Base-by-base conservation (phyloP, 2,888 invertebrate species). In the Drosophila anomelani region DNA sequence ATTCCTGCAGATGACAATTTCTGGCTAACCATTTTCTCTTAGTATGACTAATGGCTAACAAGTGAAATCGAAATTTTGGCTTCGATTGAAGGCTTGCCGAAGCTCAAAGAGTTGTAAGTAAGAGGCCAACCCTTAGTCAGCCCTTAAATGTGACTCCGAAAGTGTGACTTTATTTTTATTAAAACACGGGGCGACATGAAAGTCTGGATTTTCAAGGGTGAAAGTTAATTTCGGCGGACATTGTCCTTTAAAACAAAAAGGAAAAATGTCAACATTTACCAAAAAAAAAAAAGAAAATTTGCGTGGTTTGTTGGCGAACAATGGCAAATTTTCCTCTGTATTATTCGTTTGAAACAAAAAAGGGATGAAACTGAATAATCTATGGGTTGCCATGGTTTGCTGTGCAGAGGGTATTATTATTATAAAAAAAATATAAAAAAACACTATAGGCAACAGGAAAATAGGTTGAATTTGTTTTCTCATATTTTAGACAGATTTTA, bases 1-100 rank as follows among this genome's bases (percentile, higher is more conserved):
- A 75, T 84, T 81, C 81, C 88, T 90, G 90, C 67, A 83, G 88
- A 89, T 88, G 88, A 90, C 88, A 85, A 77, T 82, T 79, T 67
- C 58, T 44, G 63, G 41, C 55, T 60, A 71, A 41, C 34, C 54
- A 46, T 61, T 62, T 76, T 73, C 71, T 59, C 72, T 77, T 78
- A 76, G 56, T 84, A 89, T 85, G 85, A 85, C 88, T 88, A 89
- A 88, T 79, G 77, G 83, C 75, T 43, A 73, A 49, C 56, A 57
- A 58, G 66, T 66, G 73, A 58, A 88, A 78, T 80, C 77, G 78
- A 81, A 75, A 78, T 77, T 79, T 58, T 66, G 56, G 55, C 43
- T 69, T 76, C 85, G 85, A 90, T 87, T 81, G 89, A 84, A 80
- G 78, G 74, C 78, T 66, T 59, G 54, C 55, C 62, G 23, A 39